Evolutionary conservation across 1,140 invertebrate genomes (phyloP), one percentile per base, ranked within the genome.

Genomic region (Sycobia sp.): DNA sequence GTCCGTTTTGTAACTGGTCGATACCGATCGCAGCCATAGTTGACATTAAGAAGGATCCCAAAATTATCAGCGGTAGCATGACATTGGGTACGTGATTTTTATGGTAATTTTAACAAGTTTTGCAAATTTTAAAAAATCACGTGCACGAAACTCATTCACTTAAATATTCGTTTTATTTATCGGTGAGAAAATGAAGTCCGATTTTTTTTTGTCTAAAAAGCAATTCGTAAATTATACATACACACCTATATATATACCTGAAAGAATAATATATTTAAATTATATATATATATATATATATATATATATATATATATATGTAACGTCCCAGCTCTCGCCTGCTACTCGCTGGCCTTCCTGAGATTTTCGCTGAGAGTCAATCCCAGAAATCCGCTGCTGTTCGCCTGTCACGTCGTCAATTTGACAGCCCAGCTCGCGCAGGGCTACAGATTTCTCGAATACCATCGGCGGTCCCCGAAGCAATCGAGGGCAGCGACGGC

Each of bases 51-150:
- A 98, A 97, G 83, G 90, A 96, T 83, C 94, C 96, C 4, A 91
- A 90, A 75, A 90, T 91, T 73, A 98, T 99, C 65, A 97, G 95
- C 84, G 95, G 95, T 22, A 96, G 94, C 84, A 98, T 99, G 96
- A 98, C 96, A 65, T 70, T 91, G 71, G 95, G 95, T 97, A 55
- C 38, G 27, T 10, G 11, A 32, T 32, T 32, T 32, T 47, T 25
- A 20, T 25, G 3, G n/a, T n/a, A n/a, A 46, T 23, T 22, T 23
- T 23, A 20, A 22, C 9, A 10, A 44, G 13, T 1, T 14, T 16
- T 16, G 18, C 18, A 39, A 39, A 13, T 36, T 44, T 22, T 18
- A 34, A 29, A 60, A 18, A 43, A 43, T n/a, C n/a, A n/a, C n/a
- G n/a, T n/a, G n/a, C n/a, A n/a, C n/a, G n/a, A n/a, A n/a, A n/a